Evolutionary conservation across 2,113 vertebrate genomes (phyloP).

Genomic region (Typhlomys cinereus): DNA sequence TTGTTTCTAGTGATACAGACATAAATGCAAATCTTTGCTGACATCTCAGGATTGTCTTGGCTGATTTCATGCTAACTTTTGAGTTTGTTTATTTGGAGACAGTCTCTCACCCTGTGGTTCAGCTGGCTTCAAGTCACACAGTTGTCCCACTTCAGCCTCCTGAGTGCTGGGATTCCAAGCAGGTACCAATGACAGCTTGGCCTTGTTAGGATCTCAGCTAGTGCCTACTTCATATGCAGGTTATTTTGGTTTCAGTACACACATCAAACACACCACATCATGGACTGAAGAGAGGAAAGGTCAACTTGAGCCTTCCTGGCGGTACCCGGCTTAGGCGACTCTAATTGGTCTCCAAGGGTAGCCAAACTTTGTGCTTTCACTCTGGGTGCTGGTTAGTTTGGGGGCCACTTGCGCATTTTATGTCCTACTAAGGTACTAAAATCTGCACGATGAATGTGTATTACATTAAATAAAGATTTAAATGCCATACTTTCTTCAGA

Average conservation of each 20-base stretch:
- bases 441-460: background rate
- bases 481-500: background rate
- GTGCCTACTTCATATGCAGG: background rate
- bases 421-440: constrained; percentile 9
- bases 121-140: background rate
- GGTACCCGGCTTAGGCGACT: background rate
- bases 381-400: background rate
- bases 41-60: background rate
- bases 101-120: background rate
- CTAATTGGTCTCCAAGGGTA: too few relatives aligned
- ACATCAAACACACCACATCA: background rate
- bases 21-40: background rate
- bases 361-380: background rate
- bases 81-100: background rate
- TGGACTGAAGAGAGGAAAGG: background rate
- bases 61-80: background rate
- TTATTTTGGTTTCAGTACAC: background rate
- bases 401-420: background rate
- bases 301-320: background rate
- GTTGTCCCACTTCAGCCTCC: background rate
- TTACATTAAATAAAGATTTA: background rate
- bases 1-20: background rate
- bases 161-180: background rate
- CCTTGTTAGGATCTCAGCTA: background rate
- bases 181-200: background rate